Evolutionary conservation across 1,140 invertebrate species (phyloP), one percentile per base, ranked within the genome.

Genomic region (Gonioctena quinquepunctata): DNA sequence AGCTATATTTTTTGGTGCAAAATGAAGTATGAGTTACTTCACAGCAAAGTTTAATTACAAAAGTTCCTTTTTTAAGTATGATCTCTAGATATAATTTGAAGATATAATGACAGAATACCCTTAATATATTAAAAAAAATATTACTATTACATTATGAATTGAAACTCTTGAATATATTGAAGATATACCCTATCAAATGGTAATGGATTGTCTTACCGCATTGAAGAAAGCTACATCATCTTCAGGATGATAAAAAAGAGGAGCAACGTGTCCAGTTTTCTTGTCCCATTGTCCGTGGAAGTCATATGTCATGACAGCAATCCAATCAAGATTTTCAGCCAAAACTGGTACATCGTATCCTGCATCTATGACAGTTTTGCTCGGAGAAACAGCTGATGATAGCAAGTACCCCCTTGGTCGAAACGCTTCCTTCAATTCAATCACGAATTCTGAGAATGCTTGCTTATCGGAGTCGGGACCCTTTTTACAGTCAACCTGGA

Each of bases 261-360:
- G 94, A 0, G 94, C 89, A 16, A 95, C 89, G 77, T 96, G 94
- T 2, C 93, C 93, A 3, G 94, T 96, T 74, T 89, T 89, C 72
- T 93, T 93, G 72, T 94, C 93, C 89, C 93, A 94, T 73, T 93
- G 90, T 0, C 93, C 94, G 75, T 95, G 94, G 79, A 89, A 96
- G 76, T 96, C 94, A 75, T 96, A 96, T 0, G 92, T 90, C 90
- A 95, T 95, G 2, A 96, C 90, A 1, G 90, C 88, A 11, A 90
- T 86, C 92, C 94, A 96, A 79, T 96, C 94, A n/a, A 96, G 84
- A 78, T 91, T 87, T 70, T 88, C 84, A 1, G 90, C 88, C 0
- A 96, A 74, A 0, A 88, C 83, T 0, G 90, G 89, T 1, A 96
- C 92, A 74, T 95, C 92, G 72, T 96, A 96, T 0, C 88, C 94